Evolutionary conservation across 2,797 vertebrate genomes (phyloP).

Genomic region (Melanotaenia boesemani): DNA sequence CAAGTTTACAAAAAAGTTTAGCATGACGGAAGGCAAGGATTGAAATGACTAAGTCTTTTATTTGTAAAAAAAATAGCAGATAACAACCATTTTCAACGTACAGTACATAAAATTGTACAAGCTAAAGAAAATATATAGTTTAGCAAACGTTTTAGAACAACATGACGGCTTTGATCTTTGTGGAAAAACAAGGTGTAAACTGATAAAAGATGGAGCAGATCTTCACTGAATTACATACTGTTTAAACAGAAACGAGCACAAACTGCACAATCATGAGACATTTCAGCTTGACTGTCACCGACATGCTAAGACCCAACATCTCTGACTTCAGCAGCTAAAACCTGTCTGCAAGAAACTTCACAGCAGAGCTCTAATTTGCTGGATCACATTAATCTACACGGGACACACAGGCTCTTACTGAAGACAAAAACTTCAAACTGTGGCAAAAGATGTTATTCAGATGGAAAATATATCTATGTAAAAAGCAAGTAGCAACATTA

Average conservation of each 20-base stretch:
- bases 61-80: background rate
- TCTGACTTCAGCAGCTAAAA: constrained; percentile 25
- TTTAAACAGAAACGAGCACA: constrained; percentile 8
- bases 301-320: constrained; percentile 10
- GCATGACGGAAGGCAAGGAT: background rate
- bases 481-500: background rate
- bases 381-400: background rate
- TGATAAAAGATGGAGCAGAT: background rate
- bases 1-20: background rate
- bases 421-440: background rate
- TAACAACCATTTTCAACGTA: background rate
- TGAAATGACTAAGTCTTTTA: background rate
- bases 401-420: background rate
- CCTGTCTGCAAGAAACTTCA: constrained; percentile 19
- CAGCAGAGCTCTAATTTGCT: constrained; percentile 12
- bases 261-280: constrained; percentile 2
- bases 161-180: background rate
- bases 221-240: background rate
- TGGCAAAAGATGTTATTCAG: background rate
- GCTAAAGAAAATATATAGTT: background rate
- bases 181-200: background rate
- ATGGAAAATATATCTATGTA: background rate
- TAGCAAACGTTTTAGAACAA: background rate
- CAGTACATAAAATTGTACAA: too few relatives aligned
- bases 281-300: constrained; percentile 32